These are phyloP conservation scores for Antechinus flavipes DNA, from an alignment of 2,113 vertebrate genomes.

Conservation along the genomic window DNA sequence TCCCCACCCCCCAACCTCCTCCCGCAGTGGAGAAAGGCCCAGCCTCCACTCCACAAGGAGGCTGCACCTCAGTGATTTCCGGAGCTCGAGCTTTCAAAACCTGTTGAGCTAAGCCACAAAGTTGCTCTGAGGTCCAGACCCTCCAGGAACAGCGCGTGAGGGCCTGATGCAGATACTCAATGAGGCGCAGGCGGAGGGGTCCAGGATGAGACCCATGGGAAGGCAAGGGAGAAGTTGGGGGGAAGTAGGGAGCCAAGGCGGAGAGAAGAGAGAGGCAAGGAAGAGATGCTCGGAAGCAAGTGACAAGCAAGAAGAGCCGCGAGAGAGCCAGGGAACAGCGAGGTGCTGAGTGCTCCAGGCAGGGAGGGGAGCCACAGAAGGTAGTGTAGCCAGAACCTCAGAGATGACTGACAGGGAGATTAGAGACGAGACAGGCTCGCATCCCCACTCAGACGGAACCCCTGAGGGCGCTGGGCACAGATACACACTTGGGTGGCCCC, in stretches of 20 bases:
- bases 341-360: neutral
- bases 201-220: too few relatives aligned
- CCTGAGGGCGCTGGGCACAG: neutral
- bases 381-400: neutral
- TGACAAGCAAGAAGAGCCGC: neutral
- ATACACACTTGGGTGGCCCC: neutral
- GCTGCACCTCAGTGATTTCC: neutral
- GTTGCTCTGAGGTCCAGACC: neutral
- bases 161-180: neutral
- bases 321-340: neutral
- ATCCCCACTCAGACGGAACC: neutral
- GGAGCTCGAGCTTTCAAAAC: neutral
- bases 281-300: neutral
- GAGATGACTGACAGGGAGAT: neutral
- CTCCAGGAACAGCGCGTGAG: neutral
- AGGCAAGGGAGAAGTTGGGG: too few relatives aligned
- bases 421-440: too few relatives aligned
- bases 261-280: neutral
- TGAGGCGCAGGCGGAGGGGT: neutral
- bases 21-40: neutral
- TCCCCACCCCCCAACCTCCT: too few relatives aligned
- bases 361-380: neutral
- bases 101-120: neutral
- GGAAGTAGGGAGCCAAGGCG: too few relatives aligned
- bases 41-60: neutral